Base-by-base conservation (phyloP, 2,797 vertebrate genomes). In the Malacoraja senta region DNA sequence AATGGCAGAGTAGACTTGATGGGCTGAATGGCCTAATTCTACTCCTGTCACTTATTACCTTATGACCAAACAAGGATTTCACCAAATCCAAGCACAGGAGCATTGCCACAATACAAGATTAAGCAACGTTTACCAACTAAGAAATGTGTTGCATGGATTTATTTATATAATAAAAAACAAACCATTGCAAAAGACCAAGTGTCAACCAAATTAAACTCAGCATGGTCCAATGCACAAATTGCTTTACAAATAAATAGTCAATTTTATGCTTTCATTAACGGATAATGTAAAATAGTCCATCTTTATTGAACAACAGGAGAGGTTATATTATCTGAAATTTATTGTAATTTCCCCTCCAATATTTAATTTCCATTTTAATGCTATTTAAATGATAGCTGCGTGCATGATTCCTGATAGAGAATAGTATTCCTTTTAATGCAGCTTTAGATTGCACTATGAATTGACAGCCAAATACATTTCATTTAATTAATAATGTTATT, bases 401-500 rank as follows among this genome's bases (percentile, higher is more conserved):
- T 72, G 2, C 19, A 29, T 91, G 24, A 38, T 44, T 72, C 74
- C 2, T 72, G 35, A 53, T 29, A 72, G 68, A 53, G 8, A 91
- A 29, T 74, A 29, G 35, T 1, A 72, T 91, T 26, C 63, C 4
- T 88, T 65, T 88, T 68, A 68, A 38, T 38, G 9, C 61, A 65
- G 29, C 86, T 35, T 90, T 65, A 35, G n/a, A 68, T n/a, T 91
- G 35, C 38, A 91, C 53, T 91, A 38, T 35, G 19, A 90, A 90
- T 35, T 38, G 53, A 58, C 80, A 29, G 24, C 83, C 13, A 88
- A 35, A 90, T 68, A 17, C 32, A 10, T 26, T 58, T 58, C 44
- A 83, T 53, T 83, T 26, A 83, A 61, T 83, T 83, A 26, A 84
- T 58, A 21, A 24, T 83, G 81, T 84, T 61, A 84, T 58, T 84